These are phyloP conservation scores for Chamaedrilus cognettii DNA, from an alignment of 2,888 invertebrate species.

Conservation along the genomic window DNA sequence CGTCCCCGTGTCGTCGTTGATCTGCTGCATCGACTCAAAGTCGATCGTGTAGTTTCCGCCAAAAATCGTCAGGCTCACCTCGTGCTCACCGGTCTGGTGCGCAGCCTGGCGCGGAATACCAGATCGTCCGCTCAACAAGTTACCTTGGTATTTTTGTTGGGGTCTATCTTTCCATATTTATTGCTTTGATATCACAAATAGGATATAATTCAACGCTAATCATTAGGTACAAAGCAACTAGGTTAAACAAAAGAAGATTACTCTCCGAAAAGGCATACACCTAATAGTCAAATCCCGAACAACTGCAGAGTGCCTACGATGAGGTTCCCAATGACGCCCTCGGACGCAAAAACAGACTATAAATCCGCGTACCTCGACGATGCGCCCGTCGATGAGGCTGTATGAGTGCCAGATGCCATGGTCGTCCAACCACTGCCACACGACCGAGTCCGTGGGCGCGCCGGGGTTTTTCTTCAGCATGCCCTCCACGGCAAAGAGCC, in stretches of 20 bases:
- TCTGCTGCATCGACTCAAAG: slow-evolving; percentile 96
- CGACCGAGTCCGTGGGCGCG: slow-evolving; percentile 73
- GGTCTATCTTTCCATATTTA: not conserved
- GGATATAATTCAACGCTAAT: not conserved
- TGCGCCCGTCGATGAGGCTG: slow-evolving; percentile 87
- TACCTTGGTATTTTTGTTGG: not conserved
- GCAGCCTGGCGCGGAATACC: no score
- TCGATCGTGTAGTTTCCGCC: slow-evolving; percentile 96
- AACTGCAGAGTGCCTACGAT: no score
- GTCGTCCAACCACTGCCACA: slow-evolving; percentile 99
- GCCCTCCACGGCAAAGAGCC: slow-evolving; percentile 91
- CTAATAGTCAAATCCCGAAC: no score
- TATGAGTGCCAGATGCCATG: slow-evolving; percentile 89
- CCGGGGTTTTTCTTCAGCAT: slow-evolving; percentile 66
- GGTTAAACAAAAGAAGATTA: no score
- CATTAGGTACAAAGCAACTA: no score
- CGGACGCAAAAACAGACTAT: not conserved
- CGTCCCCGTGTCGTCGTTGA: slow-evolving; percentile 97
- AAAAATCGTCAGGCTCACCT: slow-evolving; percentile 87
- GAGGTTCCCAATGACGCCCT: no score
- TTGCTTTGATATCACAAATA: not conserved
- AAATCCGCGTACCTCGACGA: slow-evolving; percentile 73
- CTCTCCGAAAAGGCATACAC: no score
- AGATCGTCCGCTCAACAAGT: no score
- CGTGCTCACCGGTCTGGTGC: slow-evolving; percentile 91